Conservation (phyloP, 1,140 invertebrate genomes). For the Drosophila nigrodunni region DNA sequence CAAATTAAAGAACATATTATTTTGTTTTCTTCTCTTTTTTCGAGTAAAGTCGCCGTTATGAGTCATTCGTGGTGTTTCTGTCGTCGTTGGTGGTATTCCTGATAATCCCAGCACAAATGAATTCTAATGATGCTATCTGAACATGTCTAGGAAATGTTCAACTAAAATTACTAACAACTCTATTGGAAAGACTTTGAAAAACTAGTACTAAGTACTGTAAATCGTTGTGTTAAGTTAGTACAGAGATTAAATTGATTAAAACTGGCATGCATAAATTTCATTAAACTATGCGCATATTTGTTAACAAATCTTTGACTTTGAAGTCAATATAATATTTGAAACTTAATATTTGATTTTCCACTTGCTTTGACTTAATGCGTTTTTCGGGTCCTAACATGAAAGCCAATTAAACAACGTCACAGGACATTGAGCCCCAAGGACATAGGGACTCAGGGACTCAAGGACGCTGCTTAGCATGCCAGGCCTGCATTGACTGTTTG, state of each 20-base stretch:
- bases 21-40: conserved; percentile 6
- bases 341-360: conserved; percentile 66
- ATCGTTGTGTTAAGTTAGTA: neutral
- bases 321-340: conserved; percentile 1
- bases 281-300: too few species aligned
- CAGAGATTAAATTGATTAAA: too few species aligned
- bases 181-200: neutral
- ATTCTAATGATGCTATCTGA: conserved; percentile 14
- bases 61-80: conserved; percentile 48
- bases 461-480: conserved; percentile 65
- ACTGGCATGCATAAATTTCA: too few species aligned
- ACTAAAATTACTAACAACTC: neutral
- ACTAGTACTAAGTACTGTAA: neutral
- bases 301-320: neutral
- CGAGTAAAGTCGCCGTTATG: conserved; percentile 29
- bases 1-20: conserved; percentile 63
- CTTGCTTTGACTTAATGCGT: conserved; percentile 48
- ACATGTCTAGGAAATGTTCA: conserved; percentile 13
- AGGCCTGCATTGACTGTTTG: conserved; percentile 63
- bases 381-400: conserved; percentile 44
- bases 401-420: conserved; percentile 75
- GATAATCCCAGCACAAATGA: conserved; percentile 15
- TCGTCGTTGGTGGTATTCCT: conserved; percentile 21
- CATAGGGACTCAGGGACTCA: conserved; percentile 10
- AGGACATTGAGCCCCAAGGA: conserved; percentile 34